A percentile compares a stretch with the other conserved stretches of the same genome.
phyloP scores from a whole-genome alignment of 2,113 vertebrate species.

The Aegithalos caudatus region DNA sequence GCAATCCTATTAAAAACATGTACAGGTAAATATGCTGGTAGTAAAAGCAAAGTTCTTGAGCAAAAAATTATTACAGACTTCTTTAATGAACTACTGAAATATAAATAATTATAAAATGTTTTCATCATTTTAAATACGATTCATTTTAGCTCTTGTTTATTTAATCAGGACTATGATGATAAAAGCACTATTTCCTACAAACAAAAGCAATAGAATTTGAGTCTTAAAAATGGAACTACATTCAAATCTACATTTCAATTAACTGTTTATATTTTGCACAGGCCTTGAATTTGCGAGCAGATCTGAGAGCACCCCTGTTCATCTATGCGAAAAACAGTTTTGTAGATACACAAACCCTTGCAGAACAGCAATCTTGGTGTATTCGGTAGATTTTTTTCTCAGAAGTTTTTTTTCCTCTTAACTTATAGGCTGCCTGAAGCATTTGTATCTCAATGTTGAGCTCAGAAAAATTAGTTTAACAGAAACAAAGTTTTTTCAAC shows the following conservation, averaged over 20 bases:
- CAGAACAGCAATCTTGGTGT: neutral
- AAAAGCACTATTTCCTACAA: neutral
- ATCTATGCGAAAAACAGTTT: neutral
- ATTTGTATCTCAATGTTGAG: neutral
- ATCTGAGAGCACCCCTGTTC: neutral
- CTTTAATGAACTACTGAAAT: neutral
- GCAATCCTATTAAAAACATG: neutral
- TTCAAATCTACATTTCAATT: neutral
- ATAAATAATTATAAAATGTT: neutral
- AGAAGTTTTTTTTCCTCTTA: neutral
- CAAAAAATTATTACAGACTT: neutral
- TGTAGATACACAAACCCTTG: neutral
- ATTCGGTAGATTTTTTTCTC: neutral
- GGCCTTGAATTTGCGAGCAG: neutral
- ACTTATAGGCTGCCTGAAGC: neutral
- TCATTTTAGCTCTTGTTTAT: neutral
- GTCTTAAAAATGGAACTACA: neutral
- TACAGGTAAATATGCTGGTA: neutral
- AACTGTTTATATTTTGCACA: neutral
- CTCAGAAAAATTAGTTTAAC: neutral
- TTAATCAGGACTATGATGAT: neutral
- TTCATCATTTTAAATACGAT: neutral
- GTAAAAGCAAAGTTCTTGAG: neutral
- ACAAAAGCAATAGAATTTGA: neutral
- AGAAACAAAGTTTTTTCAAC: neutral